Conservation (phyloP, 1,140 invertebrate genomes). For the Apis florea region DNA sequence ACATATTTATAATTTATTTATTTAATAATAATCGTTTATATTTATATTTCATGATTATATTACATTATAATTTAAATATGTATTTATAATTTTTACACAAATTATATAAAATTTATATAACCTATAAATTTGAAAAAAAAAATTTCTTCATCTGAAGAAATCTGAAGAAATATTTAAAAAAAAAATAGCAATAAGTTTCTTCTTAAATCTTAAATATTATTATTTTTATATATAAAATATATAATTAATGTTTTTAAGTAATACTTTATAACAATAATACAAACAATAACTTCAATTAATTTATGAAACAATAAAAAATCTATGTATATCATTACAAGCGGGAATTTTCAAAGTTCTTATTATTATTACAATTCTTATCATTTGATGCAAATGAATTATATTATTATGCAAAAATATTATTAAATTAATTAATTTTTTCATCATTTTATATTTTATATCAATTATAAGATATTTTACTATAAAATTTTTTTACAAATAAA, state of each 20-base stretch:
- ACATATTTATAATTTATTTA: slow-evolving; percentile 6
- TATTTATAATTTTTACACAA: not conserved
- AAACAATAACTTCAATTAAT: not conserved
- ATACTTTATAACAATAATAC: not conserved
- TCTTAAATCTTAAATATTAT: not conserved
- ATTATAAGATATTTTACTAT: not conserved
- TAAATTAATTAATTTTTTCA: not conserved
- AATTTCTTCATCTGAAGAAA: not conserved
- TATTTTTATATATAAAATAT: not conserved
- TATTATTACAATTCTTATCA: not conserved
- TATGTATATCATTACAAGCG: not conserved
- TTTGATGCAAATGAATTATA: not conserved
- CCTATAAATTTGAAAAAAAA: not conserved
- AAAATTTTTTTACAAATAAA: not conserved
- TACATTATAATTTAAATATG: not conserved
- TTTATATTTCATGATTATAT: too few species aligned
- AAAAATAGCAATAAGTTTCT: not conserved
- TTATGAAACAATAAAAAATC: not conserved
- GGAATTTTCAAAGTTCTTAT: not conserved
- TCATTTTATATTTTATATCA: not conserved
- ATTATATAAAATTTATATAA: not conserved
- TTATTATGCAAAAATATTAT: too few species aligned
- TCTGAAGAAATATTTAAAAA: not conserved
- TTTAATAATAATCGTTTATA: not conserved
- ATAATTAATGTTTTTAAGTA: not conserved